phyloP scores from a whole-genome alignment of 2,888 invertebrate genomes.

The Leptinotarsa peninsularis region DNA sequence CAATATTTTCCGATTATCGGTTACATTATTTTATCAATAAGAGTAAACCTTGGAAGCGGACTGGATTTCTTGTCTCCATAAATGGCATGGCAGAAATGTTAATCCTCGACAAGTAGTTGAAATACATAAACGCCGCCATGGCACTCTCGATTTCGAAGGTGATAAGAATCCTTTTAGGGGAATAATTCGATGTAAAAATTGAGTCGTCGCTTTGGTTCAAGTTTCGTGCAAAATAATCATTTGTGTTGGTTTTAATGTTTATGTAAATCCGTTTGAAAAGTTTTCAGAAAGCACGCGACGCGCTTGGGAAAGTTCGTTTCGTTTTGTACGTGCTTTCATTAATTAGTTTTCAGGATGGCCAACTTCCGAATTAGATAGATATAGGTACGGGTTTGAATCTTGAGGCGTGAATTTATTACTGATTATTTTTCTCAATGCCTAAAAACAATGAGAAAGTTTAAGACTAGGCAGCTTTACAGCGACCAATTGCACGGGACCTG shows the following conservation, averaged over 20 bases:
- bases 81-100: slow-evolving; percentile 30
- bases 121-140: slow-evolving; percentile 27
- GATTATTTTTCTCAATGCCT: too few relatives aligned
- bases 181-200: slow-evolving; percentile 43
- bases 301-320: slow-evolving; percentile 10
- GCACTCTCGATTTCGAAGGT: slow-evolving; percentile 34
- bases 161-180: slow-evolving; percentile 44
- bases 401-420: neutral
- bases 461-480: too few relatives aligned
- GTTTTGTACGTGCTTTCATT: neutral
- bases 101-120: slow-evolving; percentile 30
- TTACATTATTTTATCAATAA: slow-evolving; percentile 7
- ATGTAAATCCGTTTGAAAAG: slow-evolving; percentile 41
- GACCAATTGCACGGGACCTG: too few relatives aligned
- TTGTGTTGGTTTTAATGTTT: slow-evolving; percentile 43
- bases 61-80: slow-evolving; percentile 6
- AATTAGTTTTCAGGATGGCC: neutral
- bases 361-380: slow-evolving; percentile 4
- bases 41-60: neutral
- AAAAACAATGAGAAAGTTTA: too few relatives aligned
- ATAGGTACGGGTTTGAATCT: neutral
- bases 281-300: slow-evolving; percentile 35
- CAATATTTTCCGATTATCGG: neutral
- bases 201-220: slow-evolving; percentile 40
- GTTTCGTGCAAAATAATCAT: slow-evolving; percentile 44